Evolutionary conservation across 2,797 vertebrate species (phyloP), one percentile per base, ranked within the genome.

Genomic region (Halcyon leucocephala): DNA sequence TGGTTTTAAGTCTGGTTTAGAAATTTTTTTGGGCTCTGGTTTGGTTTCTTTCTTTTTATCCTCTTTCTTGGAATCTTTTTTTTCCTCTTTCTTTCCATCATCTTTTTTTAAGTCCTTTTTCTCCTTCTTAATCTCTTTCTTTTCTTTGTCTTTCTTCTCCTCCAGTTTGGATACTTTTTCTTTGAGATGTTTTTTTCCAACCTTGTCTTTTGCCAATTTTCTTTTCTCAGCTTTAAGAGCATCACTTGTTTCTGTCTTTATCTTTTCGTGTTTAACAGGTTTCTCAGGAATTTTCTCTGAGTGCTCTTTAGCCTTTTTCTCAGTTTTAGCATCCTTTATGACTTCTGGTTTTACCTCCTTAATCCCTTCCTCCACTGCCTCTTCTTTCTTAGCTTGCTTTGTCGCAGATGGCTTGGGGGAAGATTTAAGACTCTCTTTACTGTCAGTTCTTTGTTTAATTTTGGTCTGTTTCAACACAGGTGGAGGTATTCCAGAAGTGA

Each of bases 141-240:
- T 99, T 95, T 99, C 99, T 96, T 99, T 99, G 96, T 99, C 99
- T 97, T 99, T 99, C 97, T 99, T 99, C 96, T 99, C 99, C 65
- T 99, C 99, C 94, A 99, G 98, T 96, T 99, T 99, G 35, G 99
- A 98, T 9, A 97, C 95, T 93, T 98, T 99, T 86, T 99, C 99
- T 78, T 99, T 99, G 13, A 98, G 97, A 93, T 99, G 98, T 93
- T 99, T 99, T 97, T 99, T 99, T 39, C 98, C 97, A 29, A 95
- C 97, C 93, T 99, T 99, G 78, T 99, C 99, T 95, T 99, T 99
- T 74, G 97, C 94, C 66, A 99, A 64, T 96, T 99, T 99, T 95
- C 99, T 99, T 96, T 99, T 99, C 97, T 99, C 99, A 26, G 97
- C 98, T 96, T 99, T 99, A 22, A 97, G 97, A n/a, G 97, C 93